Conservation (phyloP, 2,888 invertebrate species). For the Stenurella melanura region DNA sequence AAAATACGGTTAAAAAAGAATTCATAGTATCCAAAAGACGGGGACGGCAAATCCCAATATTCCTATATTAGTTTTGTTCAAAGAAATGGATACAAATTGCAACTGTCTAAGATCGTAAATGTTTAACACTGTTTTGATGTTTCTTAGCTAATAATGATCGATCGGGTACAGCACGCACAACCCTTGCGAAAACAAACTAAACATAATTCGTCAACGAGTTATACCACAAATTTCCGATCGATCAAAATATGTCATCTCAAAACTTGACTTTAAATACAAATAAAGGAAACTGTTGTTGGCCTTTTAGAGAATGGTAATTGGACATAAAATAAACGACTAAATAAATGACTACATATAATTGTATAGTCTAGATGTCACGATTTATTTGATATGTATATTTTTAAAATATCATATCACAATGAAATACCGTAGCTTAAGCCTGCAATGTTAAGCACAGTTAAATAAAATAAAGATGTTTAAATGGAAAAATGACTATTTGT, state of each 20-base stretch:
- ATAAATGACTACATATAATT: background rate
- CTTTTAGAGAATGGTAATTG: background rate
- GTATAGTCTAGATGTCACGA: too few relatives aligned
- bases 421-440: too few relatives aligned
- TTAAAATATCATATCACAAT: too few relatives aligned
- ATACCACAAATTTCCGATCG: conserved; percentile 10
- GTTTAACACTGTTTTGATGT: conserved; percentile 26
- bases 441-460: too few relatives aligned
- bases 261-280: background rate
- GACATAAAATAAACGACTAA: background rate
- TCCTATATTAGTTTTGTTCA: background rate
- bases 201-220: conserved; percentile 35
- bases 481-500: too few relatives aligned
- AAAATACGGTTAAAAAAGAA: too few relatives aligned
- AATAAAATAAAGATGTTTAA: too few relatives aligned
- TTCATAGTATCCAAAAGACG: too few relatives aligned
- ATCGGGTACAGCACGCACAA: conserved; percentile 25
- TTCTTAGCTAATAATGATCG: conserved; percentile 40
- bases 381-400: too few relatives aligned
- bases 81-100: background rate
- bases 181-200: conserved; percentile 24
- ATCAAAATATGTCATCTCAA: conserved; percentile 35
- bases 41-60: too few relatives aligned
- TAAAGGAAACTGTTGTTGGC: background rate
- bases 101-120: background rate